Percentiles rank a stretch among this genome's conserved stretches.
Evolutionary conservation across 1,140 invertebrate genomes (phyloP).

Genomic region (Geopemphigus sp.): DNA sequence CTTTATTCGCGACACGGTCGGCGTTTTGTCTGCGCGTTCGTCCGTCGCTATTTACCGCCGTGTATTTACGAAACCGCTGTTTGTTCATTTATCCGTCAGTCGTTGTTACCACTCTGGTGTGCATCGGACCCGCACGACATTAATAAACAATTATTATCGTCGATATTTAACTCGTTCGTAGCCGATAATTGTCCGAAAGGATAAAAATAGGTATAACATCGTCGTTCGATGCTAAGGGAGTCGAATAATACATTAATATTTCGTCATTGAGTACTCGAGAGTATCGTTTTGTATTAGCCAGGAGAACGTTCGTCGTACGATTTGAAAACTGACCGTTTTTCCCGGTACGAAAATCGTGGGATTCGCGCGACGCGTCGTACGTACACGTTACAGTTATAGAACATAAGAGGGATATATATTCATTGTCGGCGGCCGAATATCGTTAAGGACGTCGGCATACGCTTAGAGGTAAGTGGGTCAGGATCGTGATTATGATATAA

Average conservation of each 20-base stretch:
- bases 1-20: not conserved
- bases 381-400: too few relatives aligned
- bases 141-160: too few relatives aligned
- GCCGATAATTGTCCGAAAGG: too few relatives aligned
- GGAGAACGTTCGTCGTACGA: not conserved
- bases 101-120: too few relatives aligned
- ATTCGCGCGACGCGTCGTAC: too few relatives aligned
- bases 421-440: conserved; percentile 4
- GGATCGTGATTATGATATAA: conserved; percentile 48
- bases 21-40: too few relatives aligned
- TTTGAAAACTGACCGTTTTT: not conserved
- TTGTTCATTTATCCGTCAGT: not conserved
- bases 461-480: conserved; percentile 44
- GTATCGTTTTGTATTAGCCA: not conserved
- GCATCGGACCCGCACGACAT: too few relatives aligned
- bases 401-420: not conserved
- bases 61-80: too few relatives aligned
- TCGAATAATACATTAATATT: too few relatives aligned
- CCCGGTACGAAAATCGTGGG: not conserved
- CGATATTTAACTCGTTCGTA: too few relatives aligned
- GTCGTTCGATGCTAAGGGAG: not conserved
- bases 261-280: not conserved
- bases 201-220: too few relatives aligned
- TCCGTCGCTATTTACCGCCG: too few relatives aligned
- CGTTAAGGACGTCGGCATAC: conserved; percentile 40